Percentiles rank a stretch among this genome's conserved stretches.
Evolutionary conservation across 1,140 invertebrate species (phyloP).

Genomic region (Neodiprion pinetum): DNA sequence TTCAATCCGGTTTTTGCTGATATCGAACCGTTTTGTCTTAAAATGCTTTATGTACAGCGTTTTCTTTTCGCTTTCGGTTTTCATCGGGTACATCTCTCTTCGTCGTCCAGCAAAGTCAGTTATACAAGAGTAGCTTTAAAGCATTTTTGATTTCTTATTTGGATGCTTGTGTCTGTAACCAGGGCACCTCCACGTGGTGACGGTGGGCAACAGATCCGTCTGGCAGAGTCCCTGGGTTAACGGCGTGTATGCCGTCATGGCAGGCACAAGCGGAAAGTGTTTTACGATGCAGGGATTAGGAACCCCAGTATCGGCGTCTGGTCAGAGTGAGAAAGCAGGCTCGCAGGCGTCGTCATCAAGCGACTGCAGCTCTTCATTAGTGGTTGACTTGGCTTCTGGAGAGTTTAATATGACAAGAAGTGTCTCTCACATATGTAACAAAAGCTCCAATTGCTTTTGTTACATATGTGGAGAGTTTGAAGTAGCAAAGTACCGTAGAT

Average conservation of each 20-base stretch:
- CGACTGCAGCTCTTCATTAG: neutral
- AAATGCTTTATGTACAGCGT: too few species aligned
- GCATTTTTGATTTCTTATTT: neutral
- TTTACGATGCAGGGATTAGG: conserved; percentile 20
- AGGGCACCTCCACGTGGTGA: conserved; percentile 35
- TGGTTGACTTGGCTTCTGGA: conserved; percentile 28
- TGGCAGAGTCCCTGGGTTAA: conserved; percentile 26
- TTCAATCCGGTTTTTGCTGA: too few species aligned
- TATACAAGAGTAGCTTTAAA: too few species aligned
- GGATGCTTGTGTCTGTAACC: conserved; percentile 18
- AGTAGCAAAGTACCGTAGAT: too few species aligned
- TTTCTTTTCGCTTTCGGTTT: too few species aligned
- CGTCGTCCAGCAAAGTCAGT: too few species aligned
- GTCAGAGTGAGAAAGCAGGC: conserved; percentile 24
- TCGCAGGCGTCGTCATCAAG: conserved; percentile 12
- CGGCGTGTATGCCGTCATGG: conserved; percentile 32
- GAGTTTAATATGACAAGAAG: conserved; percentile 27
- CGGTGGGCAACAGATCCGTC: conserved; percentile 1
- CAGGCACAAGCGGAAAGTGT: conserved; percentile 22
- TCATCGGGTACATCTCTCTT: too few species aligned
- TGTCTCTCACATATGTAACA: too few species aligned
- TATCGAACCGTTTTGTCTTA: too few species aligned
- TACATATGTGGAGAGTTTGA: too few species aligned
- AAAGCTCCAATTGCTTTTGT: too few species aligned
- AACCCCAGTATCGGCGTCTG: conserved; percentile 23